Conservation (phyloP, 2,888 invertebrate genomes). For the Himalopsyche kuldschensis region DNA sequence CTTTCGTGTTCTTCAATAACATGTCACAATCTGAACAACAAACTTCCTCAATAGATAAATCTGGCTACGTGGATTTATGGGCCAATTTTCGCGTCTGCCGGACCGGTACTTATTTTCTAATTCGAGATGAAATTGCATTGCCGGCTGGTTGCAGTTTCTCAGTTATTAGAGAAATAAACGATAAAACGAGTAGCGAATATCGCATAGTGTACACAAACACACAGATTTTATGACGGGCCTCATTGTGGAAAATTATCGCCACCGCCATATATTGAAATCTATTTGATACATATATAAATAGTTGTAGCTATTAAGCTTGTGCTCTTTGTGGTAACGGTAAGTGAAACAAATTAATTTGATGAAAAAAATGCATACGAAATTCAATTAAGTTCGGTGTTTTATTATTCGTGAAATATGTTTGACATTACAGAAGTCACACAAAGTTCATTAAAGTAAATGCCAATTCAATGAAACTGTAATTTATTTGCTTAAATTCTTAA, state of each 20-base stretch:
- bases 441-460: no score
- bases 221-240: background rate
- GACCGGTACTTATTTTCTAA: conserved; percentile 17
- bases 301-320: no score
- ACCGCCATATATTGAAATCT: no score
- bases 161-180: background rate
- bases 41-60: conserved; percentile 7
- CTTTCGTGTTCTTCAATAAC: background rate
- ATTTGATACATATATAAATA: no score
- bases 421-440: no score
- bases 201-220: background rate
- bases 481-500: no score
- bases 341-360: no score
- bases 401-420: no score
- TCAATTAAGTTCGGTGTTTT: no score
- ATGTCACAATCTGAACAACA: background rate
- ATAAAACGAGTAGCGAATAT: background rate
- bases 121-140: conserved; percentile 1
- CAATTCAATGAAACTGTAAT: no score
- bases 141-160: background rate
- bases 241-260: background rate
- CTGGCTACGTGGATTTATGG: conserved; percentile 7
- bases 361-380: no score
- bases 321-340: no score
- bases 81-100: conserved; percentile 7